Conservation (phyloP, 2,888 invertebrate genomes). For the Limnephilus rhombicus region DNA sequence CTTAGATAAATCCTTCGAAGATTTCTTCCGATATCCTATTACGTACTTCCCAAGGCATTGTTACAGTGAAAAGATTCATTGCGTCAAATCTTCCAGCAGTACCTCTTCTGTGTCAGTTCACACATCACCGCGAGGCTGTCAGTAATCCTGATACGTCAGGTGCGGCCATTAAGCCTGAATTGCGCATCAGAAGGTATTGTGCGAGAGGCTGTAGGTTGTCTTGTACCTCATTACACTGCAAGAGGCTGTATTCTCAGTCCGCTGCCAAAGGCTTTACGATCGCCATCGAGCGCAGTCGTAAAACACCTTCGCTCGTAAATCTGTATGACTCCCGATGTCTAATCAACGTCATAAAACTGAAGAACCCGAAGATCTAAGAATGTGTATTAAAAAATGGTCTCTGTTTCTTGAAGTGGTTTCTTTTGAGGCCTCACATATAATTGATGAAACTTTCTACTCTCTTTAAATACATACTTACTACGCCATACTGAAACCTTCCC, state of each 20-base stretch:
- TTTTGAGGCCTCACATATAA: neutral
- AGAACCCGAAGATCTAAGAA: neutral
- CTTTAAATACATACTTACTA: too few relatives aligned
- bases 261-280: conserved; percentile 35
- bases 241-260: neutral
- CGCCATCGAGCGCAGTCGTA: conserved; percentile 37
- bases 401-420: neutral
- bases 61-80: neutral
- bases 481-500: too few relatives aligned
- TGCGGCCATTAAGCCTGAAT: neutral
- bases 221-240: neutral
- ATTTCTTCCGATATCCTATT: neutral
- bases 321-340: conserved; percentile 27
- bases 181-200: neutral
- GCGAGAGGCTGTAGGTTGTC: neutral
- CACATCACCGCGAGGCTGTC: conserved; percentile 7
- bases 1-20: neutral
- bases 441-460: too few relatives aligned
- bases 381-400: neutral
- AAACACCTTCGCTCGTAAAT: conserved; percentile 47
- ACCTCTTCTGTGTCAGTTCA: neutral
- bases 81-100: neutral
- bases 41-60: neutral
- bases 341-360: conserved; percentile 42
- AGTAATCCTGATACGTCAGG: conserved; percentile 18